A percentile compares a stretch with the other conserved stretches of the same genome.
Evolutionary conservation across 1,140 invertebrate species (phyloP).

Genomic region (Hypsibius dujardini): DNA sequence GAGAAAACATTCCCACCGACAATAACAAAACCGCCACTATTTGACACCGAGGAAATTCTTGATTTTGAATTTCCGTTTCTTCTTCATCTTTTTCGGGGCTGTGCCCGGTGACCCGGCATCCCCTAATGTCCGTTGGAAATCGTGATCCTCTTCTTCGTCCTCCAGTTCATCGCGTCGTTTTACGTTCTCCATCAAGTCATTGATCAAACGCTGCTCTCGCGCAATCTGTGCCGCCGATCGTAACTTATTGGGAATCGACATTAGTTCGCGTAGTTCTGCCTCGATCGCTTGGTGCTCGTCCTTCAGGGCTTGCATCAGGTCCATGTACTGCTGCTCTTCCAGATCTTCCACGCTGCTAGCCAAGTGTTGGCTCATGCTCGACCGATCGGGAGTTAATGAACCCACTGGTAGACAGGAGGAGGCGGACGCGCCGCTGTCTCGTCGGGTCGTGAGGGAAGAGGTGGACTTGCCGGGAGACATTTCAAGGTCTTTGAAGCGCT

Average conservation of each 20-base stretch:
- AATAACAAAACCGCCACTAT: not conserved
- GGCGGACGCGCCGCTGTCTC: not conserved
- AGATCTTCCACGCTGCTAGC: constrained; percentile 2
- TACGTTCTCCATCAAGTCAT: constrained; percentile 12
- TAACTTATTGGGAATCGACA: not conserved
- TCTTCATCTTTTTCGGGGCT: constrained; percentile 12
- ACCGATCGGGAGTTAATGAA: not conserved
- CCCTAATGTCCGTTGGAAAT: not conserved
- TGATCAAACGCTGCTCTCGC: not conserved
- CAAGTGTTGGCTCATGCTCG: not conserved
- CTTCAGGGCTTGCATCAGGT: not conserved
- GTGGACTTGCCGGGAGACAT: not conserved
- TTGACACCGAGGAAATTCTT: constrained; percentile 14
- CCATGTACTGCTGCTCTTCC: not conserved
- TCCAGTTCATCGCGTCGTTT: constrained; percentile 1
- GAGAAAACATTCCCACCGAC: too few relatives aligned
- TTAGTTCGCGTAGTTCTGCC: constrained; percentile 3
- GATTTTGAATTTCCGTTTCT: constrained; percentile 10
- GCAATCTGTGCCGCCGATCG: not conserved
- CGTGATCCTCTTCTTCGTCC: not conserved
- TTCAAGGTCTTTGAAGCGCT: not conserved
- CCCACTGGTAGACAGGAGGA: not conserved
- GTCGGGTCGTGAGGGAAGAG: not conserved
- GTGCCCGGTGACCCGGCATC: too few relatives aligned
- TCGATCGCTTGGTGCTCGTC: not conserved